Evolutionary conservation across 2,888 invertebrate genomes (phyloP).

Genomic region (Dorcus hopei): DNA sequence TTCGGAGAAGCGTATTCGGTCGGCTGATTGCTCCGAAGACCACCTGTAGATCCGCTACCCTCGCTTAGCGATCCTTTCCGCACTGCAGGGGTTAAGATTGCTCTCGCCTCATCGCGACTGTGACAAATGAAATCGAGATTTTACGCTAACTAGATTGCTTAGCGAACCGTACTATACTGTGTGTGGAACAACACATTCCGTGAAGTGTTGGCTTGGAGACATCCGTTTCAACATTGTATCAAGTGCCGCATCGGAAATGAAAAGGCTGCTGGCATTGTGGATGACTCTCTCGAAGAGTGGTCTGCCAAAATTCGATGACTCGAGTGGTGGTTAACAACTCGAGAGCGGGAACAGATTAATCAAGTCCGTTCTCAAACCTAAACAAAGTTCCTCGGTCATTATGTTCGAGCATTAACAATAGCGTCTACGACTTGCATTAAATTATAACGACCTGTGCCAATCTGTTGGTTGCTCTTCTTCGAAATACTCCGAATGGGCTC

Average conservation of each 20-base stretch:
- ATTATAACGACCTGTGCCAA: neutral
- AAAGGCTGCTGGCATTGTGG: neutral
- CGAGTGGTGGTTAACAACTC: constrained; percentile 7
- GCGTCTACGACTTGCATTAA: neutral
- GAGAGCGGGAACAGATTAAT: constrained; percentile 20
- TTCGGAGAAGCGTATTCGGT: constrained; percentile 5
- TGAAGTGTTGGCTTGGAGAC: constrained; percentile 14
- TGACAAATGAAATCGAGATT: constrained; percentile 35
- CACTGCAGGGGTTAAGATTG: constrained; percentile 33
- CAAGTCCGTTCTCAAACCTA: constrained; percentile 25
- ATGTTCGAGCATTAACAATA: constrained; percentile 23
- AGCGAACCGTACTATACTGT: constrained; percentile 28
- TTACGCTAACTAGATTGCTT: constrained; percentile 37
- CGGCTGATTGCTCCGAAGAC: constrained; percentile 25
- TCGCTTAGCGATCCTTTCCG: constrained; percentile 31
- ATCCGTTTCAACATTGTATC: constrained; percentile 14
- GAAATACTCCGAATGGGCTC: no score
- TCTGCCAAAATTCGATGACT: constrained; percentile 4
- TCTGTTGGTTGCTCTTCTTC: no score
- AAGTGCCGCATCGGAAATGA: neutral
- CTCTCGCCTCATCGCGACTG: constrained; percentile 23
- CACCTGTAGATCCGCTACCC: constrained; percentile 31
- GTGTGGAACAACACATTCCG: constrained; percentile 12
- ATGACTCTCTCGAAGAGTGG: neutral
- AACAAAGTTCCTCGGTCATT: constrained; percentile 32